A percentile compares a stretch with the other conserved stretches of the same genome.
These are phyloP conservation scores for Harpagoxenus sublaevis DNA, from an alignment of 2,888 invertebrate species.

Conservation along the genomic window DNA sequence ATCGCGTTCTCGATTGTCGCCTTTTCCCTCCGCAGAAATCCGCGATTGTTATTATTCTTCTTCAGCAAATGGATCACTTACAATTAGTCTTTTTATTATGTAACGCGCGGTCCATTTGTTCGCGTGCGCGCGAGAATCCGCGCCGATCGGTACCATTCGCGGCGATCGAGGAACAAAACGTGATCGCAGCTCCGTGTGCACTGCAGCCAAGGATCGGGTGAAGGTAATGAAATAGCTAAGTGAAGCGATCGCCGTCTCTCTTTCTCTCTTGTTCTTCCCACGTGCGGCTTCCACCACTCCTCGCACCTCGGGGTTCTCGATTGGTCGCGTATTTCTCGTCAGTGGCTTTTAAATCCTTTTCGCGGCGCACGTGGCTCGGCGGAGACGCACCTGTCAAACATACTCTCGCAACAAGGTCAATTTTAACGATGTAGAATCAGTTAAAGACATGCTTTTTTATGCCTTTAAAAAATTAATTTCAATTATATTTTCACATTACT, in stretches of 20 bases:
- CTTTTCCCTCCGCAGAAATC: not conserved
- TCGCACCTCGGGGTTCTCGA: not conserved
- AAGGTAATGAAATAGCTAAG: slow-evolving; percentile 81
- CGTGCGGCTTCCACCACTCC: slow-evolving; percentile 50
- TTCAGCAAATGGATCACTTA: not conserved
- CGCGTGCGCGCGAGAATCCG: slow-evolving; percentile 60
- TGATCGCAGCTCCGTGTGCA: slow-evolving; percentile 70
- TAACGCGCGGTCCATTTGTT: slow-evolving; percentile 38
- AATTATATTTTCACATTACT: not conserved
- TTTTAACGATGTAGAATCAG: not conserved
- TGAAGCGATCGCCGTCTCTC: slow-evolving; percentile 65
- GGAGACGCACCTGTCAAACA: slow-evolving; percentile 18
- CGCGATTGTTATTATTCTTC: not conserved
- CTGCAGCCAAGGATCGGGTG: slow-evolving; percentile 78
- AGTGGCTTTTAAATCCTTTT: slow-evolving; percentile 18
- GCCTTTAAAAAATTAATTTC: not conserved
- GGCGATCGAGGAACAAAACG: slow-evolving; percentile 57
- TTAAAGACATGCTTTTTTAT: too few relatives aligned
- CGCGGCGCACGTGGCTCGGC: slow-evolving; percentile 28
- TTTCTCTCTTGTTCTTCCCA: slow-evolving; percentile 45
- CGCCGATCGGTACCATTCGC: slow-evolving; percentile 44
- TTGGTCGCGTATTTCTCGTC: slow-evolving; percentile 32
- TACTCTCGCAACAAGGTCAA: not conserved
- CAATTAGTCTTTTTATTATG: not conserved
- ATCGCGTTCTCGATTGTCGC: not conserved